These are phyloP conservation scores for Busseola fusca DNA, from an alignment of 2,888 invertebrate genomes.

Conservation along the genomic window DNA sequence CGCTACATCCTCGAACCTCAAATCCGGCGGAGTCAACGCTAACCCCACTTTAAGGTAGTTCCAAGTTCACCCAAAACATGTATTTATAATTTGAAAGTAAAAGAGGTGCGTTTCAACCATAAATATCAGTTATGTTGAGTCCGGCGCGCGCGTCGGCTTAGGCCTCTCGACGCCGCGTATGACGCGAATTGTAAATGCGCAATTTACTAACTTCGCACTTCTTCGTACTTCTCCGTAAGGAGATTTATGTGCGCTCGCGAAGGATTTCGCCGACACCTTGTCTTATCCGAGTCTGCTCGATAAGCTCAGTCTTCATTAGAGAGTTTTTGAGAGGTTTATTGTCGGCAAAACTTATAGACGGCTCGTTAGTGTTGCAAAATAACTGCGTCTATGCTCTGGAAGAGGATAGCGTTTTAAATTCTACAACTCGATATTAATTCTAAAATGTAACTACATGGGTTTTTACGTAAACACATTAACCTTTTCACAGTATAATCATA, in stretches of 20 bases:
- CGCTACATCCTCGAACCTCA: conserved; percentile 37
- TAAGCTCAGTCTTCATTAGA: conserved; percentile 59
- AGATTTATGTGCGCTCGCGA: conserved; percentile 73
- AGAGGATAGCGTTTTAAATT: background rate
- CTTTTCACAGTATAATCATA: background rate
- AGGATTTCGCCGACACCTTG: conserved; percentile 75
- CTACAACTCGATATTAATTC: background rate
- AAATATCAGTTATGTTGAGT: conserved; percentile 81
- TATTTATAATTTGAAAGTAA: conserved; percentile 63
- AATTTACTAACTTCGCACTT: conserved; percentile 77
- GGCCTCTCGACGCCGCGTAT: conserved; percentile 69
- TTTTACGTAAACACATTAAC: background rate
- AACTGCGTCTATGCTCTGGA: background rate
- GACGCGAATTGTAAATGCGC: conserved; percentile 83
- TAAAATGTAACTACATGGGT: background rate
- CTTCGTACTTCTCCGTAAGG: conserved; percentile 65
- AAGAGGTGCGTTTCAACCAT: conserved; percentile 79
- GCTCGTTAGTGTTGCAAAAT: conserved; percentile 16
- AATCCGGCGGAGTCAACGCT: conserved; percentile 49
- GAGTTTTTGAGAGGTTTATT: conserved; percentile 53
- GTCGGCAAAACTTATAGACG: conserved; percentile 42
- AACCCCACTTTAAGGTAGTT: conserved; percentile 62
- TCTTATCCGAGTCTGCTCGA: conserved; percentile 65
- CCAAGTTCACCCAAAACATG: conserved; percentile 61
- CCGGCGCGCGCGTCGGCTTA: conserved; percentile 64